Evolutionary conservation across 1,140 invertebrate species (phyloP).

Genomic region (Pseudoatta argentina): DNA sequence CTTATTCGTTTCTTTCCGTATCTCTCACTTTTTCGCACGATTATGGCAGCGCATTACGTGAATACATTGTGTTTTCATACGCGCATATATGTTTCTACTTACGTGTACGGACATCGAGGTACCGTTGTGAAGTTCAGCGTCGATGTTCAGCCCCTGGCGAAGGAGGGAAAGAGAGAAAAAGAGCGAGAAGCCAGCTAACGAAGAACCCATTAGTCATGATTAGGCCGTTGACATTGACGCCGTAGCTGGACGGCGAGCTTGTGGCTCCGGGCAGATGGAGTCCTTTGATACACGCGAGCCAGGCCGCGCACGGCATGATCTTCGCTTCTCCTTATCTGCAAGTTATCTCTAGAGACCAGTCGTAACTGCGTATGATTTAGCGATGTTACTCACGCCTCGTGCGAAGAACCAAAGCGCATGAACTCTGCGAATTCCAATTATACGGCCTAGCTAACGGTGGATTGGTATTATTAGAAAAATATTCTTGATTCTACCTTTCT

Average conservation of each 20-base stretch:
- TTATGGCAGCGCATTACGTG: constrained; percentile 72
- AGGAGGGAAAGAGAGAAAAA: background rate
- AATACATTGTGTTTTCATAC: constrained; percentile 53
- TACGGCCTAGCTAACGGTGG: background rate
- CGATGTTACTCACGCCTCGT: constrained; percentile 69
- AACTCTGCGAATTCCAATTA: background rate
- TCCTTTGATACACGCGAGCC: constrained; percentile 76
- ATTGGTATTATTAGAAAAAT: constrained; percentile 12
- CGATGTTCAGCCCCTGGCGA: constrained; percentile 37
- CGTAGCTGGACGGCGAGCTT: constrained; percentile 70
- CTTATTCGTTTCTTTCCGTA: background rate
- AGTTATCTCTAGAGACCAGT: constrained; percentile 64
- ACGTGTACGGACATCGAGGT: background rate
- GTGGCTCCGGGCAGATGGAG: constrained; percentile 74
- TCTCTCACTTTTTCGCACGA: constrained; percentile 65
- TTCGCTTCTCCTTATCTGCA: constrained; percentile 63
- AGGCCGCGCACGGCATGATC: constrained; percentile 66
- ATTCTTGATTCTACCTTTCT: background rate
- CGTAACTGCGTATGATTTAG: constrained; percentile 73
- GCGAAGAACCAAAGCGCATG: constrained; percentile 48
- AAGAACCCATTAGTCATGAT: constrained; percentile 81
- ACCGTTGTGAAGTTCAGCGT: constrained; percentile 39
- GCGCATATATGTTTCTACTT: background rate
- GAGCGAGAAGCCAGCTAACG: constrained; percentile 25
- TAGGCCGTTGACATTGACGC: constrained; percentile 80